These are phyloP conservation scores for Oscheius sp. DNA, from an alignment of 2,888 invertebrate genomes.

Conservation along the genomic window DNA sequence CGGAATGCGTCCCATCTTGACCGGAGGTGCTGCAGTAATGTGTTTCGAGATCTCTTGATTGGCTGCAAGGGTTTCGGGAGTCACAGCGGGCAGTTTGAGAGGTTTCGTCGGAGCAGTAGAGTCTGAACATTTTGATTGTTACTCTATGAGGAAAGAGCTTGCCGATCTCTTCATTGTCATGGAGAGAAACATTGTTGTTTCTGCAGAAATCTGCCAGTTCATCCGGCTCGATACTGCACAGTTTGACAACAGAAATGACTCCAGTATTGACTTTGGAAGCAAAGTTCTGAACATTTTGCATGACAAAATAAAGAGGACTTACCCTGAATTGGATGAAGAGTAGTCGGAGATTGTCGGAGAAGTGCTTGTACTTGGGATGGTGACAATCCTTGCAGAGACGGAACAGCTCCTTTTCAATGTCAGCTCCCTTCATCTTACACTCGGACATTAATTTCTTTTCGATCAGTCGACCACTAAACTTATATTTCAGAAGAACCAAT, in stretches of 20 bases:
- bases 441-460: constrained; percentile 36
- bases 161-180: not conserved
- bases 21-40: not conserved
- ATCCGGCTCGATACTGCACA: not conserved
- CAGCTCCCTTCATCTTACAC: constrained; percentile 36
- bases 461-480: constrained; percentile 19
- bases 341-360: constrained; percentile 2
- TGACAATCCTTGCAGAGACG: not conserved
- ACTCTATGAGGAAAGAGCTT: not conserved
- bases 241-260: not conserved
- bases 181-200: not conserved
- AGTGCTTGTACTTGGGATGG: not conserved
- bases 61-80: constrained; percentile 1
- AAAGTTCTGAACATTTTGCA: constrained; percentile 16
- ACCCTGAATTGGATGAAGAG: constrained; percentile 4
- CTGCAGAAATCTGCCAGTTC: constrained; percentile 23
- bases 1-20: constrained; percentile 19
- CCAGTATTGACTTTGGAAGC: not conserved
- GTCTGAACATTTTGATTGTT: too few relatives aligned
- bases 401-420: constrained; percentile 40
- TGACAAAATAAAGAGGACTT: not conserved
- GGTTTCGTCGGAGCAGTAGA: not conserved
- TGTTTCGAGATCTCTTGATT: constrained; percentile 19
- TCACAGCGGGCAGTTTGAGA: not conserved
- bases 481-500: not conserved